phyloP scores from a whole-genome alignment of 2,888 invertebrate species.

The Alloscopus bannaensis region DNA sequence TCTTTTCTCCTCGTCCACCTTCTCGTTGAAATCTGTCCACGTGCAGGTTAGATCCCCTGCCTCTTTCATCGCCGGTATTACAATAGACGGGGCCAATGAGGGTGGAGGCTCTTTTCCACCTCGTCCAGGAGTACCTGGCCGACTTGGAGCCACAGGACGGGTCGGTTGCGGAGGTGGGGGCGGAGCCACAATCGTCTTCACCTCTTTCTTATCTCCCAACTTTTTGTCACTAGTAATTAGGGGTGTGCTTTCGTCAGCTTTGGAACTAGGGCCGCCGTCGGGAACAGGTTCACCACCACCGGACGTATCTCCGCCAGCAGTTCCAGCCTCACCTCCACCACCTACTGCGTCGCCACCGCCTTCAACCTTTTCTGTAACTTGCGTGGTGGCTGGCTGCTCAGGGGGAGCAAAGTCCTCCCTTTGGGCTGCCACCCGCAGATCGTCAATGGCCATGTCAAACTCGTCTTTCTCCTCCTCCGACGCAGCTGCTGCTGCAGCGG shows the following conservation, averaged over 20 bases:
- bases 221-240: no score
- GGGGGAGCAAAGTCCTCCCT: constrained; percentile 1
- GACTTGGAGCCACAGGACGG: neutral
- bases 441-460: constrained; percentile 54
- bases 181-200: constrained; percentile 9
- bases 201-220: neutral
- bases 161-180: neutral
- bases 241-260: no score
- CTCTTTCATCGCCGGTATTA: neutral
- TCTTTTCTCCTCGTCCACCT: constrained; percentile 36
- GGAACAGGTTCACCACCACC: no score
- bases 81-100: neutral
- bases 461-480: constrained; percentile 53
- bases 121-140: constrained; percentile 14
- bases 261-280: no score
- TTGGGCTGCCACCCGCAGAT: constrained; percentile 21
- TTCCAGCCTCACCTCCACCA: neutral
- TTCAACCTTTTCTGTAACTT: constrained; percentile 4
- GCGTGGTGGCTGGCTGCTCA: neutral
- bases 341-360: neutral
- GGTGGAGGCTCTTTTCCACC: constrained; percentile 7
- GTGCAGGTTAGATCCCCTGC: constrained; percentile 36
- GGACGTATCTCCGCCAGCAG: neutral
- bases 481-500: constrained; percentile 23
- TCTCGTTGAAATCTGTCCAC: constrained; percentile 41